These are phyloP conservation scores for Bombus superbus DNA, from an alignment of 1,140 invertebrate species.

Conservation along the genomic window DNA sequence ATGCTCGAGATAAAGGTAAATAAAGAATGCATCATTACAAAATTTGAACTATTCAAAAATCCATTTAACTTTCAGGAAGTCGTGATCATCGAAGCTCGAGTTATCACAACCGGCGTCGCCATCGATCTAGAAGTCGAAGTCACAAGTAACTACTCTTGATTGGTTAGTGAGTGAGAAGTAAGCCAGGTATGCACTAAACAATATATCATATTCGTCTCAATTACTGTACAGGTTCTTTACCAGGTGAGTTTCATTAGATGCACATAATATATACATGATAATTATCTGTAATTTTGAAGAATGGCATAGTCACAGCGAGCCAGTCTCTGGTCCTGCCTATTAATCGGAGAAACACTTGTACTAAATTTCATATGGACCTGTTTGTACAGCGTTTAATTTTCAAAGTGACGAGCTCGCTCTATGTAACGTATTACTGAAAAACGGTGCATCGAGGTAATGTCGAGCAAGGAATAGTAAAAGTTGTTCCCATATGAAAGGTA, in stretches of 20 bases:
- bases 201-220: slow-evolving; percentile 82
- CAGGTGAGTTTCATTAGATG: slow-evolving; percentile 82
- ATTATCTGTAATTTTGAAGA: slow-evolving; percentile 76
- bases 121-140: slow-evolving; percentile 82
- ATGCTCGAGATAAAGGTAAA: slow-evolving; percentile 79
- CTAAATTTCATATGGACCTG: slow-evolving; percentile 64
- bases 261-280: slow-evolving; percentile 80
- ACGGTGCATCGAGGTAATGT: slow-evolving; percentile 51
- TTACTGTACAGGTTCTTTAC: slow-evolving; percentile 81
- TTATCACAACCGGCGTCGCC: slow-evolving; percentile 79
- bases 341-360: slow-evolving; percentile 61
- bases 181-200: slow-evolving; percentile 82
- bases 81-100: slow-evolving; percentile 80
- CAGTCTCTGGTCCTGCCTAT: slow-evolving; percentile 60
- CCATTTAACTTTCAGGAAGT: slow-evolving; percentile 64
- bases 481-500: slow-evolving; percentile 54
- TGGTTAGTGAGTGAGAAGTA: slow-evolving; percentile 83
- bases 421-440: slow-evolving; percentile 59
- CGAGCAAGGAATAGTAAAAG: slow-evolving; percentile 53
- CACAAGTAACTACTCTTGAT: slow-evolving; percentile 83
- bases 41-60: background rate
- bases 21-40: slow-evolving; percentile 20
- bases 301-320: slow-evolving; percentile 67
- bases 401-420: slow-evolving; percentile 60
- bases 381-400: slow-evolving; percentile 64